phyloP scores from a whole-genome alignment of 2,797 vertebrate genomes.

The Alectoris magna region DNA sequence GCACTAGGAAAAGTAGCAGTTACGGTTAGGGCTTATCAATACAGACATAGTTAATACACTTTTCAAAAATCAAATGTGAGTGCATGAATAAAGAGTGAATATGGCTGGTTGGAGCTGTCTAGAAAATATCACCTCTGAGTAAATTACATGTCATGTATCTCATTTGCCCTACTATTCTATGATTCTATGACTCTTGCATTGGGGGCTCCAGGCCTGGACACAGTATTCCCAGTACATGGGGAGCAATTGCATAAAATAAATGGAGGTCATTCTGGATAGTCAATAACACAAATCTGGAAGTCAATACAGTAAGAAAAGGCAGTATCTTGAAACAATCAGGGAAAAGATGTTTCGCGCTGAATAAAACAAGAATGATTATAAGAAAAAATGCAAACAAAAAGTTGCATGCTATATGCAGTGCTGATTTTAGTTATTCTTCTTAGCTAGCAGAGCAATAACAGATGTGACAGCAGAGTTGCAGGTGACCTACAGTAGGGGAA shows the following conservation, averaged over 20 bases:
- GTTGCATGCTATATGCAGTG: neutral
- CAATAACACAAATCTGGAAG: neutral
- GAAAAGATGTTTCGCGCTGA: neutral
- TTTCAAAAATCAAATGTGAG: neutral
- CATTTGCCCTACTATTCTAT: neutral
- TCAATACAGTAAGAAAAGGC: neutral
- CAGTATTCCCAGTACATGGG: neutral
- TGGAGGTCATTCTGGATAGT: neutral
- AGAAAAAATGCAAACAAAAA: neutral
- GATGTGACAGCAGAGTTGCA: neutral
- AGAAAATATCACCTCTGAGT: neutral
- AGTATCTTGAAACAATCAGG: neutral
- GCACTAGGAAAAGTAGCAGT: neutral
- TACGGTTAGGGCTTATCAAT: neutral
- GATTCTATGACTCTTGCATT: no score
- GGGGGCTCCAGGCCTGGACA: no score
- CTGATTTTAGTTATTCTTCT: neutral
- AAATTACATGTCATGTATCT: neutral
- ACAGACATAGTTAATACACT: neutral
- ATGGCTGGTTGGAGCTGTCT: neutral
- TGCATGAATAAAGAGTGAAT: neutral
- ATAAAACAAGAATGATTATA: neutral
- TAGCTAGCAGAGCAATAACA: neutral
- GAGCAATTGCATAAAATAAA: neutral
- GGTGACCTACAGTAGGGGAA: neutral